These are phyloP conservation scores for Apamea crenata DNA, from an alignment of 2,888 invertebrate species.

Conservation along the genomic window DNA sequence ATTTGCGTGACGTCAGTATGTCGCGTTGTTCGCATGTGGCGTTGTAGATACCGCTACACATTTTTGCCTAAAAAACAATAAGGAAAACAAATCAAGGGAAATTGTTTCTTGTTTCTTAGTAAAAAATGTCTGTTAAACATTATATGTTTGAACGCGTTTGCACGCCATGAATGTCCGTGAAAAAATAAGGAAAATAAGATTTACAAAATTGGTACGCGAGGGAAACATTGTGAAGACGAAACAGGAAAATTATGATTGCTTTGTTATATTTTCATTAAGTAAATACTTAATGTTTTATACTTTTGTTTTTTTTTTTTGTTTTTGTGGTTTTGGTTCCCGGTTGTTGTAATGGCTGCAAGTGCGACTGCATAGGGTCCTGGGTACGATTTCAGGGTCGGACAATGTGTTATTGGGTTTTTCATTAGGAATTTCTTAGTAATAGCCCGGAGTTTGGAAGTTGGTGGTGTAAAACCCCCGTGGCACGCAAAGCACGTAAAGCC, in stretches of 20 bases:
- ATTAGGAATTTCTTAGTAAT: too few species aligned
- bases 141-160: not conserved
- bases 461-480: too few species aligned
- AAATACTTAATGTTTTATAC: not conserved
- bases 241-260: not conserved
- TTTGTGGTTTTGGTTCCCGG: too few species aligned
- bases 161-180: not conserved
- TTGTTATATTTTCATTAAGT: not conserved
- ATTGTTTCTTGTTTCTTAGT: not conserved
- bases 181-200: slow-evolving; percentile 1
- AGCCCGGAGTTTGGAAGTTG: too few species aligned
- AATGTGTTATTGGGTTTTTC: too few species aligned
- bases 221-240: not conserved
- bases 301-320: too few species aligned
- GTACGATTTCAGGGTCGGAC: too few species aligned
- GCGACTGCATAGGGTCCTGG: not conserved
- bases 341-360: too few species aligned
- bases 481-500: too few species aligned
- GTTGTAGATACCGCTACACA: too few species aligned
- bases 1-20: too few species aligned
- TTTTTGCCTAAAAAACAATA: not conserved
- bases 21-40: too few species aligned
- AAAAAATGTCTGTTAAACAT: not conserved
- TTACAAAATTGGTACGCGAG: not conserved
- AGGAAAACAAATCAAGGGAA: not conserved